phyloP scores from a whole-genome alignment of 2,888 invertebrate genomes.

The Torymus aiolomorphi region DNA sequence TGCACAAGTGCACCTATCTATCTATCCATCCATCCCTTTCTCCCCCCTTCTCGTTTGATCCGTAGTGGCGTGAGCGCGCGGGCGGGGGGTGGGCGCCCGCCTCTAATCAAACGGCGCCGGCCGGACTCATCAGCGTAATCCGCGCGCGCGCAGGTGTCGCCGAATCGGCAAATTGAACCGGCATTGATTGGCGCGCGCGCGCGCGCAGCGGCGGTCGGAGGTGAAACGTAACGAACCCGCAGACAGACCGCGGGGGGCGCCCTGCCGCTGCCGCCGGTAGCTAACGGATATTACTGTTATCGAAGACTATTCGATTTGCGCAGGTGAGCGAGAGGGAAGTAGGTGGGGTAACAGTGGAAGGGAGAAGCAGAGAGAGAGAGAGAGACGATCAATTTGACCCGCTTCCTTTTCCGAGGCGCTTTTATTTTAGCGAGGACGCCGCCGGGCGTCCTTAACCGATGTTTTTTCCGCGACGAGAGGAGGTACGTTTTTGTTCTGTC shows the following conservation, averaged over 20 bases:
- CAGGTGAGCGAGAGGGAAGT: slow-evolving; percentile 55
- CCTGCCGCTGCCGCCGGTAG: slow-evolving; percentile 53
- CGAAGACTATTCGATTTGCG: slow-evolving; percentile 71
- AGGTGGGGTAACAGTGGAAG: no score
- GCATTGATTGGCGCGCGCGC: slow-evolving; percentile 55
- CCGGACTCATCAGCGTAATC: slow-evolving; percentile 48
- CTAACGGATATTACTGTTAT: slow-evolving; percentile 71
- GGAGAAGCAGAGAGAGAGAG: slow-evolving; percentile 55
- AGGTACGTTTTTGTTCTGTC: no score
- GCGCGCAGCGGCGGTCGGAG: slow-evolving; percentile 53
- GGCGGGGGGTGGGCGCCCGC: neutral
- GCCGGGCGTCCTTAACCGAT: no score
- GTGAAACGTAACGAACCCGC: slow-evolving; percentile 64
- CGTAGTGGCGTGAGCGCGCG: neutral
- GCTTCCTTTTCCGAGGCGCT: neutral
- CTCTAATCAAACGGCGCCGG: slow-evolving; percentile 51
- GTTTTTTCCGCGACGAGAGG: no score
- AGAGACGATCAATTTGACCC: slow-evolving; percentile 59
- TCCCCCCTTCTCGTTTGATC: neutral
- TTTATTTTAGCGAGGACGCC: neutral
- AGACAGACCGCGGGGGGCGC: slow-evolving; percentile 54
- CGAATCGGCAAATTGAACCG: slow-evolving; percentile 61
- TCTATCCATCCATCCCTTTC: no score
- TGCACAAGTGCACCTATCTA: no score
- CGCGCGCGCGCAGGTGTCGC: neutral